Base-by-base conservation (phyloP, 2,113 vertebrate species). In the Phainopepla nitens region DNA sequence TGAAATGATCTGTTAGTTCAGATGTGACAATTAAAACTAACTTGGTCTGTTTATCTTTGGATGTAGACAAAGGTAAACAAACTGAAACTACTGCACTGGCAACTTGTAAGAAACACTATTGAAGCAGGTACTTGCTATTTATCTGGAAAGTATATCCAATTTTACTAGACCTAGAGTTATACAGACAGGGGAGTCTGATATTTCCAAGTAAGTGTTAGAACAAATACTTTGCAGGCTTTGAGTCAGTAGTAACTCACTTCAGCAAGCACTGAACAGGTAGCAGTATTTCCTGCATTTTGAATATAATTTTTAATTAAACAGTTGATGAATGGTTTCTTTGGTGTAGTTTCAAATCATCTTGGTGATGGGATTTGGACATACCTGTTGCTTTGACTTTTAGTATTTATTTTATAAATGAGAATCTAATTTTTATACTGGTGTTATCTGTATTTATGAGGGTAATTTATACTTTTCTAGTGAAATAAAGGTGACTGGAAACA, bases 401-500 rank as follows among this genome's bases (percentile, higher is more conserved):
- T 98, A 96, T 97, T 97, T 98, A 97, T 97, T 97, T 97, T 97
- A 39, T 96, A 91, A 92, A 85, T 87, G 64, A 73, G 39, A 82
- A 79, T 96, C 92, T 98, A 97, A 94, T 97, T 98, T 98, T 98
- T 98, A 96, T 98, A 96, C 86, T 96, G 93, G 61, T 97, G 89
- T 90, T 97, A 94, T 90, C 79, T 98, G 95, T 98, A 98, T 98
- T 98, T 98, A 96, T 98, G 50, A 89, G 70, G 64, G 76, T 98
- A 97, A 98, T 98, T 98, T 98, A 97, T 98, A 95, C 94, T 98
- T 98, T 98, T 97, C 53, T 98, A 95, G 86, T 76, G 56, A 98
- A 98, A 98, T 98, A 98, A 98, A 98, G 97, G 97, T 98, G 96
- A 97, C 77, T 98, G 97, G 96, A 90, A 96, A 96, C 82, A 66